Conservation (phyloP, 1,140 invertebrate genomes). For the Globodera ellingtonae region DNA sequence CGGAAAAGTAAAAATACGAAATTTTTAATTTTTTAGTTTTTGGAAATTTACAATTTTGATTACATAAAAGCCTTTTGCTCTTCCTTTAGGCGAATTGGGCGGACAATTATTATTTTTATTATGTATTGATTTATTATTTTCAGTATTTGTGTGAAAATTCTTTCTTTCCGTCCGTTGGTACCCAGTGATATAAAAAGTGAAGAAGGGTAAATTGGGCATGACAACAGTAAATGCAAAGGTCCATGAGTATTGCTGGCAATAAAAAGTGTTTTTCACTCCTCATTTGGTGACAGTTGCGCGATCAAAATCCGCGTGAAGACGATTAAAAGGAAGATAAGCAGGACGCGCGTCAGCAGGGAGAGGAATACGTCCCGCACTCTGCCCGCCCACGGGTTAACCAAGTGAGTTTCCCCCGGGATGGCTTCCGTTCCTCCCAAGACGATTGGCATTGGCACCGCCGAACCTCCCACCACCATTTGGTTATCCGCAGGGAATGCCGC, state of each 20-base stretch:
- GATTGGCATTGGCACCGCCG: not conserved
- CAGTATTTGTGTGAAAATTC: too few species aligned
- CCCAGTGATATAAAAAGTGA: too few species aligned
- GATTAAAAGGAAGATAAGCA: conserved; percentile 23
- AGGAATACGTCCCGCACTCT: conserved; percentile 20
- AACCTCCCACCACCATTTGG: not conserved
- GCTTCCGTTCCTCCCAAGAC: not conserved
- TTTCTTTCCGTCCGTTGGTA: too few species aligned
- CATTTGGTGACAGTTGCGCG: conserved; percentile 9
- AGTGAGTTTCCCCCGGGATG: not conserved
- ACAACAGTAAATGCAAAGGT: too few species aligned
- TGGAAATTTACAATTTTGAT: too few species aligned
- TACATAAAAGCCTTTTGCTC: too few species aligned
- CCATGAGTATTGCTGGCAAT: not conserved
- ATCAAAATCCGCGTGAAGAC: conserved; percentile 22
- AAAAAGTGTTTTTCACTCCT: not conserved
- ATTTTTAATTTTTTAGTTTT: too few species aligned
- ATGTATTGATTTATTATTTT: too few species aligned
- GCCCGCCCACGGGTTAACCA: conserved; percentile 4
- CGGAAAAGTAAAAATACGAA: too few species aligned
- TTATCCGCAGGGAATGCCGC: not conserved
- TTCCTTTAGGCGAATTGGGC: too few species aligned
- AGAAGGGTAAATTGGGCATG: too few species aligned
- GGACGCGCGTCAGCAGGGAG: conserved; percentile 19
- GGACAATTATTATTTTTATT: too few species aligned